Evolutionary conservation across 2,797 vertebrate species (phyloP), one percentile per base, ranked within the genome.

Genomic region (Enteromius radiatus): DNA sequence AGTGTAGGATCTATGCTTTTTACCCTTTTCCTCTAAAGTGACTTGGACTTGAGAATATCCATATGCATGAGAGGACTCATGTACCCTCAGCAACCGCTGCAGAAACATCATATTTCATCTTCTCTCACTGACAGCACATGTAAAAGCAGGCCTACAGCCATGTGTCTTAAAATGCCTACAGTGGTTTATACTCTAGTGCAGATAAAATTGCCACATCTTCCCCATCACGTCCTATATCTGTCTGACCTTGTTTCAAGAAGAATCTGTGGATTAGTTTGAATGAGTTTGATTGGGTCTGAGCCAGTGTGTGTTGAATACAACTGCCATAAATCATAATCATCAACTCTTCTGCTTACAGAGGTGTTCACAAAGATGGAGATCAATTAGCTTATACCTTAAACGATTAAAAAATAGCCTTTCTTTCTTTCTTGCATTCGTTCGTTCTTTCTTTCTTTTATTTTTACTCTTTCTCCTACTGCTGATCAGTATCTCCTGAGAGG

Each of bases 401-500:
- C 43, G 2, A 80, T 45, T 31, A 5, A 41, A 12, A 45, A 45
- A 69, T 47, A 47, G 43, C 31, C 19, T 64, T 52, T 78, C 4
- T 47, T 61, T 63, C 56, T 38, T 38, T 74, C 21, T 80, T 59
- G 52, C 56, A 45, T 80, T 74, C 56, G 73, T 65, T 59, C 64
- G 61, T 21, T 26, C 21, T 63, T 47, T 63, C 68, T 49, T 54
- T 41, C 1, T 45, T 28, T 33, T 47, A 69, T 21, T 73, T 19
- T 23, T 83, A 59, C 19, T 63, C 54, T 33, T 14, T 68, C n/a
- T 65, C 31, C 54, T 12, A 38, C 54, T 81, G 28, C 63, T 84
- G n/a, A 59, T 80, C 43, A 69, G 21, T 54, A 76, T 81, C 38
- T 84, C 65, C 63, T 56, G 52, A 83, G 77, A 78, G 59, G 23